phyloP scores from a whole-genome alignment of 2,113 vertebrate species.

The Tenebrosternarchus preto region DNA sequence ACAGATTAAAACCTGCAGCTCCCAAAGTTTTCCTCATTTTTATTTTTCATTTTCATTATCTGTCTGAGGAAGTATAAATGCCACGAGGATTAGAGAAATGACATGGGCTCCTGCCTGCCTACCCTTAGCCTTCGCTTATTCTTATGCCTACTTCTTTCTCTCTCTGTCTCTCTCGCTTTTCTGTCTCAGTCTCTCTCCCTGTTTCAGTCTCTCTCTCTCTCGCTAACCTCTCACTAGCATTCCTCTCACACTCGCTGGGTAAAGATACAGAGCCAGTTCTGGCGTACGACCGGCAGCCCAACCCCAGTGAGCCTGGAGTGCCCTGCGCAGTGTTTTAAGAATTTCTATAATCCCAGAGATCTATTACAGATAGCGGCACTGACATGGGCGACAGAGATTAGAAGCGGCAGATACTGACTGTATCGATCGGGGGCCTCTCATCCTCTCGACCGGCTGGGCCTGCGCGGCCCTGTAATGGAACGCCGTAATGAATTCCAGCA shows the following conservation, averaged over 20 bases:
- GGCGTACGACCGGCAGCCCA: constrained; percentile 14
- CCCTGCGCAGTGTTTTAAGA: constrained; percentile 70
- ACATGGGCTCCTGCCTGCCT: constrained; percentile 75
- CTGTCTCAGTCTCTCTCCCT: not conserved
- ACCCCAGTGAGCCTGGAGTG: constrained; percentile 32
- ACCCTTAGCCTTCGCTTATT: constrained; percentile 68
- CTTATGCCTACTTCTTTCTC: constrained; percentile 53
- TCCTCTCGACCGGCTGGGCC: constrained; percentile 63
- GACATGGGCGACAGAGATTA: constrained; percentile 78
- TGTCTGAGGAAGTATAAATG: constrained; percentile 79
- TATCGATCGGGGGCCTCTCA: constrained; percentile 75
- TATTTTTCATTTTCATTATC: constrained; percentile 83
- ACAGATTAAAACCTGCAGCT: constrained; percentile 71
- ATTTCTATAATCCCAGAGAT: constrained; percentile 77
- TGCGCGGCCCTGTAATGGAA: constrained; percentile 70
- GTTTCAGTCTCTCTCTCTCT: constrained; percentile 20
- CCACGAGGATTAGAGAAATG: constrained; percentile 82
- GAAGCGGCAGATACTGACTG: constrained; percentile 74
- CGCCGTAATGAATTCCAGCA: constrained; percentile 74
- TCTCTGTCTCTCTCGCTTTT: constrained; percentile 21
- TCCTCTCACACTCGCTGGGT: constrained; percentile 59
- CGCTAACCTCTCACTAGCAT: constrained; percentile 51
- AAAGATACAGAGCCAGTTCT: constrained; percentile 1
- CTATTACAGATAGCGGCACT: constrained; percentile 77
- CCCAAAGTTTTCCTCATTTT: constrained; percentile 71